Base-by-base conservation (phyloP, 92 coral and sea anemone species). In the Siderastrea radians region DNA sequence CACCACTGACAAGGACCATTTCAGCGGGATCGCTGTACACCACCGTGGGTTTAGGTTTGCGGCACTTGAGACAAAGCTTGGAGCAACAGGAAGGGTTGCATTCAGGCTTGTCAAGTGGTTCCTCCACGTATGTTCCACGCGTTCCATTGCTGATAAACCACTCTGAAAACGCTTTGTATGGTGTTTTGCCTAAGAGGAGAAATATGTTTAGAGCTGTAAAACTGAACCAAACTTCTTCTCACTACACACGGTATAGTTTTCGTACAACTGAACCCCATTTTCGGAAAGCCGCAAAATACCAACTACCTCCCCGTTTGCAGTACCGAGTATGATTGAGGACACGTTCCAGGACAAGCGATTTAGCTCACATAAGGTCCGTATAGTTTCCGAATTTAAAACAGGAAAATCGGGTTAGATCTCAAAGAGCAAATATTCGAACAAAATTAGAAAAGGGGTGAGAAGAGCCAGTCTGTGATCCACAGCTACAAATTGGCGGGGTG, bases 21-120 rank as follows among this genome's bases (percentile, higher is more conserved):
- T 82, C 19, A 8, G 87, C 52, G 53, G 81, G 14, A 15, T 73
- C 74, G 16, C 61, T 54, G 73, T 47, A 59, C 11, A 14, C 67
- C 50, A 73, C 73, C 7, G 82, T 51, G 15, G 79, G 71, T 77
- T 55, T 85, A 10, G 84, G 96, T 69, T 94, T 77, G 53, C 98
- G 93, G 75, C 99, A 97, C 63, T 87, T 90, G 9, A 95, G 71
- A 74, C 99, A 97, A 69, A 92, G 93, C 55, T 84, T 50, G 4
- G 95, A 94, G 65, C 99, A 97, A 77, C 99, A 97, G 0, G 99
- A 94, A 9, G 99, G 99, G 75, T 97, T 97, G 54, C 99, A 97
- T 2, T 90, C 81, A 6, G 99, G 98, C 4, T 91, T 95, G 65
- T 94, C 93, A 62, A 86, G 55, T 12, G 99, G 99, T 45, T 85